Evolutionary conservation across 37 sponge, comb jelly and placozoan species (phyloP).

Genomic region (Axinella damicornis): DNA sequence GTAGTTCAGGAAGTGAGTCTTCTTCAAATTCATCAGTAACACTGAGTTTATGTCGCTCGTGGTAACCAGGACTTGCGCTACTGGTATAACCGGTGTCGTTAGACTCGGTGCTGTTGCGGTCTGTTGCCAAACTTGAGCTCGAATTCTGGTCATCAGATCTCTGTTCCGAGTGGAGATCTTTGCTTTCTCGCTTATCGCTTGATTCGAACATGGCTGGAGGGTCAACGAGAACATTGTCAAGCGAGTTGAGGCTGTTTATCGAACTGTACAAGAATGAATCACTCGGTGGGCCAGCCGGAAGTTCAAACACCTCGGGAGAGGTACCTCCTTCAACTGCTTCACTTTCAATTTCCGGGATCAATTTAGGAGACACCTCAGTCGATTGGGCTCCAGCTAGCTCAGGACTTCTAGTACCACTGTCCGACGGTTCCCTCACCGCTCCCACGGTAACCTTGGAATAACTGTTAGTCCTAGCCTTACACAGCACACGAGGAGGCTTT

Average conservation of each 20-base stretch:
- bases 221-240: conserved; percentile 39
- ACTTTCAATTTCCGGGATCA: no score
- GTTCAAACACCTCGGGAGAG: not conserved
- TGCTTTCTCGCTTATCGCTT: not conserved
- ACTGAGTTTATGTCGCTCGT: not conserved
- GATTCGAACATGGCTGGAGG: conserved; percentile 51
- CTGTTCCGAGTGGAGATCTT: not conserved
- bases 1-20: no score
- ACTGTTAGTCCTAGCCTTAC: conserved; percentile 3
- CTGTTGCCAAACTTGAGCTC: not conserved
- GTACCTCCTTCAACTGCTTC: not conserved
- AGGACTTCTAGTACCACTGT: no score
- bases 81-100: conserved; percentile 60
- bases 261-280: not conserved
- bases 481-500: no score
- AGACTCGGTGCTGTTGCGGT: conserved; percentile 66
- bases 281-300: conserved; percentile 1
- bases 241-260: conserved; percentile 30
- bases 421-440: not conserved
- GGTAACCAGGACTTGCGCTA: conserved; percentile 40
- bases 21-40: not conserved
- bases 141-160: not conserved
- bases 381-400: no score
- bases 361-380: no score
- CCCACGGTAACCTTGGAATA: conserved; percentile 49